phyloP scores from a whole-genome alignment of 1,140 invertebrate genomes.

The Melipona quadrifasciata region DNA sequence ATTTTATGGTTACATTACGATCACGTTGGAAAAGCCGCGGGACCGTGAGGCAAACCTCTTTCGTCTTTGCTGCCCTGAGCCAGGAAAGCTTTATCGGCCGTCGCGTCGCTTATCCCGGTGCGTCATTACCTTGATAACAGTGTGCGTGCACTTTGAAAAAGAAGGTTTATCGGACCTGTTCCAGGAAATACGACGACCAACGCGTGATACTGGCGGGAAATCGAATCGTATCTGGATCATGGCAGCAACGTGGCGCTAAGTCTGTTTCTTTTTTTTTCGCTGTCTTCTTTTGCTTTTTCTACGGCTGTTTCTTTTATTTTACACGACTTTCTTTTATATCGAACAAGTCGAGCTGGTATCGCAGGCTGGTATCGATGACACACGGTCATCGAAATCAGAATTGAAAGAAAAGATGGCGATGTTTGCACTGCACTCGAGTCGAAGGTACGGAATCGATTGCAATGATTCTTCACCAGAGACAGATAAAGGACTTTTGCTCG shows the following conservation, averaged over 20 bases:
- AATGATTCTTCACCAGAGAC: not conserved
- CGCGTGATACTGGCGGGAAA: conserved; percentile 35
- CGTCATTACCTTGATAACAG: conserved; percentile 57
- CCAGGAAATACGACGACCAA: conserved; percentile 47
- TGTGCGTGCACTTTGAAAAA: conserved; percentile 34
- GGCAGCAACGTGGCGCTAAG: conserved; percentile 21
- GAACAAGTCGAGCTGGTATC: not conserved
- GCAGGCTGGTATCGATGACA: not conserved
- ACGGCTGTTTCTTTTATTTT: not conserved
- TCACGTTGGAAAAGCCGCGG: conserved; percentile 38
- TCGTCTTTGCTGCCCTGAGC: conserved; percentile 12
- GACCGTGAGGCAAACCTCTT: conserved; percentile 24
- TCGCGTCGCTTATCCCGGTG: conserved; percentile 50
- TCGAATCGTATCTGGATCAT: conserved; percentile 47
- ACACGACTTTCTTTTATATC: not conserved
- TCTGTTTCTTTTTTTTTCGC: not conserved
- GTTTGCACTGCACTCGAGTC: conserved; percentile 22
- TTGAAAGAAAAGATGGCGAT: not conserved
- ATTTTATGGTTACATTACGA: too few relatives aligned
- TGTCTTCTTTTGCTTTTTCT: not conserved
- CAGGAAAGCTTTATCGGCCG: conserved; percentile 51
- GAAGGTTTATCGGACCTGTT: conserved; percentile 50
- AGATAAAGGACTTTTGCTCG: not conserved
- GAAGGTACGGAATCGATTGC: not conserved
- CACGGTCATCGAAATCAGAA: not conserved